These are phyloP conservation scores for Dromiciops gliroides DNA, from an alignment of 2,113 vertebrate species.

Conservation along the genomic window DNA sequence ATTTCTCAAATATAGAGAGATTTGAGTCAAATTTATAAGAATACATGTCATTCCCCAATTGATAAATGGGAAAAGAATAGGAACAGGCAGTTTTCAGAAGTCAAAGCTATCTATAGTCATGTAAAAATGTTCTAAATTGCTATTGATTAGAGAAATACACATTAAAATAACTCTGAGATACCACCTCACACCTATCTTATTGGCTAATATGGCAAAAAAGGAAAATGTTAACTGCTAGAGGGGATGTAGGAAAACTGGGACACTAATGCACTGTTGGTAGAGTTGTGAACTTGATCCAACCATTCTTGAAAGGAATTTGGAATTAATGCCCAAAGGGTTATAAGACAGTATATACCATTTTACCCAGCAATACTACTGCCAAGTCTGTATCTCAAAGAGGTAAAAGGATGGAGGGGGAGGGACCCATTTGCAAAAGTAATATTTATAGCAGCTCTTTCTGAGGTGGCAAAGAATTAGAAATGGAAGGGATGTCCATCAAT, in stretches of 20 bases:
- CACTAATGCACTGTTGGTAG: not conserved
- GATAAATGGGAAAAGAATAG: not conserved
- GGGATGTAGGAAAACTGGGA: not conserved
- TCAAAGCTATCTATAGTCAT: not conserved
- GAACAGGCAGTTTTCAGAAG: not conserved
- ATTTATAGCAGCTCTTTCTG: not conserved
- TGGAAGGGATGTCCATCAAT: not conserved
- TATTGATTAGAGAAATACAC: not conserved
- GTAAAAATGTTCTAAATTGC: not conserved
- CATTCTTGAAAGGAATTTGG: not conserved
- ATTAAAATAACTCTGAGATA: not conserved
- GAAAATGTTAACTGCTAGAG: not conserved
- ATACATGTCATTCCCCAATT: not conserved
- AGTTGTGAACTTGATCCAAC: not conserved
- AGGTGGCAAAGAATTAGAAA: not conserved
- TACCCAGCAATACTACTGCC: not conserved
- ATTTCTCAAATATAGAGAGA: not conserved
- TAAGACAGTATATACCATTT: not conserved
- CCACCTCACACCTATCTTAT: not conserved
- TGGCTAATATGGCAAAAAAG: not conserved
- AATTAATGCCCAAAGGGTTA: not conserved
- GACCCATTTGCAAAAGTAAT: not conserved
- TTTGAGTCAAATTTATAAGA: not conserved
- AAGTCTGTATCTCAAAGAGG: not conserved
- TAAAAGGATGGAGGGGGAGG: not conserved